Percentiles rank a stretch among this genome's conserved stretches.
These are phyloP conservation scores for Chloroceryle aenea DNA, from an alignment of 2,113 vertebrate genomes.

Conservation along the genomic window DNA sequence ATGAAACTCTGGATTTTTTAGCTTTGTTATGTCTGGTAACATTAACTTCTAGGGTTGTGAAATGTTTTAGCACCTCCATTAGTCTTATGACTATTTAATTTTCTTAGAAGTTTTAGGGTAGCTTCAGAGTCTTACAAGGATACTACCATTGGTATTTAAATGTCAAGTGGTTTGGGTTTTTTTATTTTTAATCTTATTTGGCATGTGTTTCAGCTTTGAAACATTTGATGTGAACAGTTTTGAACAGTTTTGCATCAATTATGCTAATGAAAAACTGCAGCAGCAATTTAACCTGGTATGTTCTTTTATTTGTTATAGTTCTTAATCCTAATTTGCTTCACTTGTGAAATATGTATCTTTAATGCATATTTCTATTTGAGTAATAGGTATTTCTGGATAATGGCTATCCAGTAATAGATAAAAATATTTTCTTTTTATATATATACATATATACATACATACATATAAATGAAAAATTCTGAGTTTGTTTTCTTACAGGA, in stretches of 20 bases:
- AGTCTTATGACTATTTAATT: neutral
- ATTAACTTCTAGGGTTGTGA: neutral
- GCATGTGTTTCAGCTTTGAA: constrained; percentile 88
- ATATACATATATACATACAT: fast-evolving
- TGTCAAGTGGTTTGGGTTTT: neutral
- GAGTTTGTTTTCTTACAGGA: neutral
- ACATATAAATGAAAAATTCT: neutral
- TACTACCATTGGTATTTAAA: neutral
- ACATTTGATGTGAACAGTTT: constrained; percentile 98
- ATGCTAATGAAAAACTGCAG: constrained; percentile 97
- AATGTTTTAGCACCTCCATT: neutral
- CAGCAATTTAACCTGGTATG: constrained; percentile 97
- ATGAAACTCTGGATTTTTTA: neutral
- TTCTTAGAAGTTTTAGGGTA: neutral
- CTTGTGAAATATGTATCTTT: neutral
- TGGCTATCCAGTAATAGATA: neutral
- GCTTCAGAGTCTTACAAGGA: neutral
- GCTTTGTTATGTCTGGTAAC: neutral
- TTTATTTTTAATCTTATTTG: neutral
- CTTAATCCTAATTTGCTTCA: neutral
- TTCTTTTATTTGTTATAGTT: neutral
- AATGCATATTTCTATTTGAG: neutral
- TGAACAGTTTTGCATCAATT: constrained; percentile 99
- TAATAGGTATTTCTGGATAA: neutral
- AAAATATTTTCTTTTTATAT: neutral